Evolutionary conservation across 2,113 vertebrate genomes (phyloP), one percentile per base, ranked within the genome.

Genomic region (Camelus bactrianus): DNA sequence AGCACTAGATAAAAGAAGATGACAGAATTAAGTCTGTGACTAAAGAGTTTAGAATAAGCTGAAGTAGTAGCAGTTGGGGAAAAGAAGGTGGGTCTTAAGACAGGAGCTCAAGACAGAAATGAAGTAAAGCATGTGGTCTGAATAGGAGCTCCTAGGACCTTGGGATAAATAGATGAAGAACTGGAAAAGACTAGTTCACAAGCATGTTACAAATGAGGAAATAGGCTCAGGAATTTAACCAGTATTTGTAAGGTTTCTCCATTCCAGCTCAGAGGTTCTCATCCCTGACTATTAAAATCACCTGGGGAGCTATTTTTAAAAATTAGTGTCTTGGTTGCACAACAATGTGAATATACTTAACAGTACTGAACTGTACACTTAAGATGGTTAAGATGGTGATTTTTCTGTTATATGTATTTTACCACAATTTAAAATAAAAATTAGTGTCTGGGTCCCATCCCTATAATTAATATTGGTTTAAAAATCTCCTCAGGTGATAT

Each of bases 1-100:
- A 93, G 46, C 65, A 79, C 58, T 84, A 65, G 56, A 64, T 97
- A 91, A 96, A 95, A 80, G 60, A 87, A 67, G 30, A 79, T 73
- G 46, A 73, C 50, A 96, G 76, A 87, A 79, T 73, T 77, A 28
- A 7, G 60, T 93, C 72, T 81, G 28, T 70, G 75, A 54, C 56
- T 88, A 35, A 60, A 80, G 48, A 46, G 24, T 93, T 89, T 79
- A 88, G 72, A 83, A 91, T 22, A n/a, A 70, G 70, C 20, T 67
- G 38, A 73, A 58, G 32, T 32, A 76, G 60, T 86, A 80, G 35
- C 48, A 46, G 19, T 82, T 56, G 48, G 60, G 50, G 28, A 65
- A 73, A 90, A 83, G 67, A 32, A 48, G 24, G 56, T 79, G 15
- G 30, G 20, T 90, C 30, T 94, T 60, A 58, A 14, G 46, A 79